Base-by-base conservation (phyloP, 2,797 vertebrate genomes). In the Darevskia nairensis region DNA sequence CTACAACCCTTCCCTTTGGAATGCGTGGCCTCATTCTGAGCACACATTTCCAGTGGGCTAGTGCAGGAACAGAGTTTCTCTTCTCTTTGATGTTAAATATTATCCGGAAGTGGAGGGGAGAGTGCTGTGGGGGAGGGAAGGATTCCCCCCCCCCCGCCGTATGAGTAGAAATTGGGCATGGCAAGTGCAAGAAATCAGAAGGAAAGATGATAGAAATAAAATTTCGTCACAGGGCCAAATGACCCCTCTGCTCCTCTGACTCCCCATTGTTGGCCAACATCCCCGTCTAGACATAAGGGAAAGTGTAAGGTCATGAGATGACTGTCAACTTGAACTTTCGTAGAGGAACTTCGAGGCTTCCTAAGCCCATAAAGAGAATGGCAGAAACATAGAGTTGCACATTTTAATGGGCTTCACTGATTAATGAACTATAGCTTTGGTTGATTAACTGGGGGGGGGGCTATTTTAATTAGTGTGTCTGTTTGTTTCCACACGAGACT, bases 251-350 rank as follows among this genome's bases (percentile, higher is more conserved):
- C 13, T 71, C n/a, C 9, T 69, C 32, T 79, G 85, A 35, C 35
- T 85, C 72, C 32, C 83, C 35, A 29, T 32, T 7, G 2, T 85
- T 64, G 44, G 61, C 85, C n/a, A 35, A 50, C 21, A 68, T 46
- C 29, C 76, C 50, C 69, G 76, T 80, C 85, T 80, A 79, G 85
- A 80, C 85, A 78, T 50, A 10, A 44, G 11, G 10, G 35, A 69
- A n/a, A 50, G n/a, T 50, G 21, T n/a, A 80, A 78, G 27, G 77
- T 19, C 46, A 55, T 23, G 17, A 75, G 17, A 50, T n/a, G 25
- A 72, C 27, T 75, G 21, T 29, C 46, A 35, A 9, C 3, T 71
- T 83, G 44, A 4, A 10, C 23, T 50, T 35, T 80, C 44, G 29
- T 25, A 79, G 39, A 77, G 19, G 29, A 79, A 69, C 6, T 32